Evolutionary conservation across 2,113 vertebrate species (phyloP).

Genomic region (Ciconia boyciana): DNA sequence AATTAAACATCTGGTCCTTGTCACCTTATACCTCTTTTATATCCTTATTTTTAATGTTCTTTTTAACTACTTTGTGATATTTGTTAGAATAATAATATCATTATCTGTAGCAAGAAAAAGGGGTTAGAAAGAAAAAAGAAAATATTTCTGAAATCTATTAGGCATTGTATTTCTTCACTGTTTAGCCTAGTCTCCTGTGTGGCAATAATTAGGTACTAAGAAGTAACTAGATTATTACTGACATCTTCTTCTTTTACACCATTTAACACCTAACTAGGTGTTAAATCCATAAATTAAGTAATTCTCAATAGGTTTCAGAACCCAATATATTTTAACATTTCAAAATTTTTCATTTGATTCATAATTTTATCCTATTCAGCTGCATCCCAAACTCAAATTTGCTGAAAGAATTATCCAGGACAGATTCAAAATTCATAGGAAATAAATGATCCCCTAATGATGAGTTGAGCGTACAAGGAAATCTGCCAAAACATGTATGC

Average conservation of each 20-base stretch:
- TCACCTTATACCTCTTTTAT: neutral
- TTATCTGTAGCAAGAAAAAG: neutral
- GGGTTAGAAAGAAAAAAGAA: neutral
- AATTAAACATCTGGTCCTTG: neutral
- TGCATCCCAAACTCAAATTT: neutral
- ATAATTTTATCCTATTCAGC: neutral
- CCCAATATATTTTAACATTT: neutral
- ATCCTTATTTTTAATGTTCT: neutral
- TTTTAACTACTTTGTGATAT: neutral
- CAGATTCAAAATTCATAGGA: neutral
- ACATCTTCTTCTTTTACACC: neutral
- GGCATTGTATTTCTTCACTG: neutral
- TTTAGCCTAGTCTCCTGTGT: neutral
- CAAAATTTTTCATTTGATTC: neutral
- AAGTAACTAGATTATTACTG: slow-evolving; percentile 19
- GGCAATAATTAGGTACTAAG: slow-evolving; percentile 21
- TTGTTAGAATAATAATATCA: neutral
- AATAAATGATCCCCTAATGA: neutral
- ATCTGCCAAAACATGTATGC: neutral
- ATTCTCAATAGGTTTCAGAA: neutral
- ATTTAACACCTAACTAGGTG: neutral
- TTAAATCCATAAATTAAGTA: neutral
- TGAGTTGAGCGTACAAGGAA: neutral
- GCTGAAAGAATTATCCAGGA: neutral
- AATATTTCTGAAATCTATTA: neutral